These are phyloP conservation scores for Ophioninae sp. DNA, from an alignment of 2,888 invertebrate species.

Conservation along the genomic window DNA sequence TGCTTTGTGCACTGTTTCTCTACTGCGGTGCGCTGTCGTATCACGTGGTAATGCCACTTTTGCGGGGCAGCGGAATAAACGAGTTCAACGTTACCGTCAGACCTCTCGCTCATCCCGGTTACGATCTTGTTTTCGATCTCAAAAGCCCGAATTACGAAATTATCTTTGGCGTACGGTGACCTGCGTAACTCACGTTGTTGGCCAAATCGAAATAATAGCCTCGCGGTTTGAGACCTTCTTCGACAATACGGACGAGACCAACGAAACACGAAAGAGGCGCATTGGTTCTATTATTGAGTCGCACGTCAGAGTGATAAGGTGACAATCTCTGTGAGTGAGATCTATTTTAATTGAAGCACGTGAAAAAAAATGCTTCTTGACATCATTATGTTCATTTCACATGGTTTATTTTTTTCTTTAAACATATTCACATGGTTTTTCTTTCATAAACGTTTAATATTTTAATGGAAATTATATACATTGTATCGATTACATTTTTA, in stretches of 20 bases:
- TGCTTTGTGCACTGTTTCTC: slow-evolving; percentile 47
- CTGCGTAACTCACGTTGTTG: slow-evolving; percentile 67
- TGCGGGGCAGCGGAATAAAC: slow-evolving; percentile 26
- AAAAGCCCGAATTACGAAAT: slow-evolving; percentile 66
- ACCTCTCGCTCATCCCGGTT: slow-evolving; percentile 40
- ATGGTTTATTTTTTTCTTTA: too few relatives aligned
- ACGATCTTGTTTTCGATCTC: slow-evolving; percentile 48
- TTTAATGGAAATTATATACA: too few relatives aligned
- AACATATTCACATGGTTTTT: slow-evolving; percentile 45
- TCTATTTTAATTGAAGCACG: background rate
- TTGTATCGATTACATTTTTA: too few relatives aligned
- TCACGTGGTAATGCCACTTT: slow-evolving; percentile 44
- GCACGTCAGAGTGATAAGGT: slow-evolving; percentile 69
- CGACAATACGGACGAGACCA: slow-evolving; percentile 5
- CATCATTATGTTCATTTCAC: too few relatives aligned
- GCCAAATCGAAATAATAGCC: slow-evolving; percentile 65
- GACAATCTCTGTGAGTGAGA: slow-evolving; percentile 32
- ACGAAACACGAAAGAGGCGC: slow-evolving; percentile 46
- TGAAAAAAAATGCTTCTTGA: background rate
- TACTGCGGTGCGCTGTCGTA: slow-evolving; percentile 39
- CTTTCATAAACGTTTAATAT: too few relatives aligned
- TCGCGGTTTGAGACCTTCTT: slow-evolving; percentile 56
- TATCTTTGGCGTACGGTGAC: slow-evolving; percentile 61
- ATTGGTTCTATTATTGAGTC: slow-evolving; percentile 59
- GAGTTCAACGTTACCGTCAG: slow-evolving; percentile 51